Conservation (phyloP, 1,140 invertebrate genomes). For the Idris sp. region DNA sequence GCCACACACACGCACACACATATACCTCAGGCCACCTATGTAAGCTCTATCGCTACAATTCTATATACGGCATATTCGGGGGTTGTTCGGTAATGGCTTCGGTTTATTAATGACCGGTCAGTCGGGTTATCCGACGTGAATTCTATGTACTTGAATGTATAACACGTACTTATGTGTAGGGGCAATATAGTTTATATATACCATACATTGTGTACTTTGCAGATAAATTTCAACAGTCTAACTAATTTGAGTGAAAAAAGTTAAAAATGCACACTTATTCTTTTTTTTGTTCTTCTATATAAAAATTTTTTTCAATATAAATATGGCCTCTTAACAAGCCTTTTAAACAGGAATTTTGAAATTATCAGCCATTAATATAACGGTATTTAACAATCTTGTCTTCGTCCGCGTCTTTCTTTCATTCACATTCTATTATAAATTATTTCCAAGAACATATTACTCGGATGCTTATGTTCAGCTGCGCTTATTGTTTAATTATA, state of each 20-base stretch:
- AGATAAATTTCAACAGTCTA: too few relatives aligned
- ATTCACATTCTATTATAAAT: constrained; percentile 39
- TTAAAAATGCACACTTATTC: too few relatives aligned
- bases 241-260: too few relatives aligned
- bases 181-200: too few relatives aligned
- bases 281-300: too few relatives aligned
- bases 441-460: constrained; percentile 36
- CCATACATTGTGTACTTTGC: too few relatives aligned
- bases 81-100: constrained; percentile 75
- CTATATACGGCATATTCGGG: constrained; percentile 68
- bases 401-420: constrained; percentile 20
- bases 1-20: constrained; percentile 20
- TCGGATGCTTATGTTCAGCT: constrained; percentile 21
- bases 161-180: constrained; percentile 35
- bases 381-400: constrained; percentile 37
- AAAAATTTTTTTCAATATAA: too few relatives aligned
- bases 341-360: constrained; percentile 16
- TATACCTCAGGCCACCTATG: constrained; percentile 42
- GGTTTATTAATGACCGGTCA: constrained; percentile 78
- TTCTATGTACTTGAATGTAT: constrained; percentile 63
- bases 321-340: constrained; percentile 14
- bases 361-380: constrained; percentile 36
- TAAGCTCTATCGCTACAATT: constrained; percentile 54
- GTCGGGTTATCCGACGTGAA: constrained; percentile 70
- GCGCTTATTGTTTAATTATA: constrained; percentile 41